A percentile compares a stretch with the other conserved stretches of the same genome.
phyloP scores from a whole-genome alignment of 2,797 vertebrate species.

The Buphagus erythrorhynchus region DNA sequence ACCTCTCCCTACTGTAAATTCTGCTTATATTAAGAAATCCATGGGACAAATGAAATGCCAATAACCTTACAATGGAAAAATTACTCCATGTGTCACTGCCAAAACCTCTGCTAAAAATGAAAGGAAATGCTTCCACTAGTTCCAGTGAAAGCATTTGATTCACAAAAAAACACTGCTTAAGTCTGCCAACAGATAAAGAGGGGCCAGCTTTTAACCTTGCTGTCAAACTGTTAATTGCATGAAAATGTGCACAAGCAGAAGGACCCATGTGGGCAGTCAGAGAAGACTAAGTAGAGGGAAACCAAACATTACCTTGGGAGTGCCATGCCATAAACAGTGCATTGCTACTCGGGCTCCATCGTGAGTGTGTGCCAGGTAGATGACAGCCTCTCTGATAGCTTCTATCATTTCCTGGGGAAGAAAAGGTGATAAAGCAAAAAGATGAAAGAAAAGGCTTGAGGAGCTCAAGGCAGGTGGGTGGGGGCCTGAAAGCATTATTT shows the following conservation, averaged over 20 bases:
- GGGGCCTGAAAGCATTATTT: neutral
- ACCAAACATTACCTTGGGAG: constrained; percentile 84
- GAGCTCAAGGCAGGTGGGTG: fast-evolving
- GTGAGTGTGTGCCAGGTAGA: constrained; percentile 95
- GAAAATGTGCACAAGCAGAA: neutral
- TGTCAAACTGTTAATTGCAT: neutral
- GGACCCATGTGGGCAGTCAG: neutral
- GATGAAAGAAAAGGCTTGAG: neutral
- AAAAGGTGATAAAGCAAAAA: neutral
- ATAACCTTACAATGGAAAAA: neutral
- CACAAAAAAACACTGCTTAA: neutral
- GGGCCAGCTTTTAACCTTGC: neutral
- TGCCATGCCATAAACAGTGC: constrained; percentile 95
- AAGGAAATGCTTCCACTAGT: neutral
- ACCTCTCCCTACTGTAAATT: neutral
- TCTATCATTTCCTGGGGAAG: constrained; percentile 91
- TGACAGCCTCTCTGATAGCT: constrained; percentile 90
- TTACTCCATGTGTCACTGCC: neutral
- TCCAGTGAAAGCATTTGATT: neutral
- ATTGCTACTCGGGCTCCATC: constrained; percentile 94
- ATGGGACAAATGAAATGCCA: neutral
- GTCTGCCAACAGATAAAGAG: neutral
- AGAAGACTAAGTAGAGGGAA: neutral
- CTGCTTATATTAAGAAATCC: neutral
- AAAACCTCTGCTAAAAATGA: neutral